Conservation (phyloP, 53 echinoderm and acorn worm genomes). For the Arbacia lixula region DNA sequence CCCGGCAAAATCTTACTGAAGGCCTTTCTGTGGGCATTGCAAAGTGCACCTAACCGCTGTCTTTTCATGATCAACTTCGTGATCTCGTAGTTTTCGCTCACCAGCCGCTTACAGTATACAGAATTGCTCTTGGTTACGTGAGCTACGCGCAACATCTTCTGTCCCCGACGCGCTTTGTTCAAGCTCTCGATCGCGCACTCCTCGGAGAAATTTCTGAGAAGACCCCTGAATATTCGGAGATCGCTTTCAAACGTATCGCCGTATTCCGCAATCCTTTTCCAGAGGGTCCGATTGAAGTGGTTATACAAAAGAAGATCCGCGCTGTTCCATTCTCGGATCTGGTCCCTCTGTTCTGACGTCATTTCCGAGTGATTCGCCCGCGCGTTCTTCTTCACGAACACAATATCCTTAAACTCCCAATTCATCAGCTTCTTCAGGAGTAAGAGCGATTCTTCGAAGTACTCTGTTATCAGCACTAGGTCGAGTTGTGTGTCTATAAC, state of each 20-base stretch:
- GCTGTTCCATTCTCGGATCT: constrained; percentile 73
- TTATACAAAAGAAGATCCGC: constrained; percentile 68
- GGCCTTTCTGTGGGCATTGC: not conserved
- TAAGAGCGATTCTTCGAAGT: constrained; percentile 77
- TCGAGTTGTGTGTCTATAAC: constrained; percentile 65
- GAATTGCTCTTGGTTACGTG: constrained; percentile 17
- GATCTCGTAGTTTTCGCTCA: constrained; percentile 39
- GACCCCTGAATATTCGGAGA: constrained; percentile 5
- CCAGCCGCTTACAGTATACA: constrained; percentile 30
- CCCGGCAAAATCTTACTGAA: not conserved
- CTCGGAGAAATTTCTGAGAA: not conserved
- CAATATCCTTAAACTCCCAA: constrained; percentile 71
- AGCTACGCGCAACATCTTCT: constrained; percentile 24
- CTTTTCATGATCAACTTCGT: constrained; percentile 20
- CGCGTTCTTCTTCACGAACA: constrained; percentile 73
- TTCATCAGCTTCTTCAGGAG: constrained; percentile 73
- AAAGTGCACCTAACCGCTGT: not conserved
- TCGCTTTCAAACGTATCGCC: constrained; percentile 43
- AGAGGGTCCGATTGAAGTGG: constrained; percentile 71
- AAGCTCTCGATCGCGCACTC: not conserved
- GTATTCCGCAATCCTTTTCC: constrained; percentile 62
- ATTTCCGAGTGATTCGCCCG: constrained; percentile 63
- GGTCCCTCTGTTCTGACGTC: constrained; percentile 23
- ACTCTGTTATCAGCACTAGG: constrained; percentile 73
- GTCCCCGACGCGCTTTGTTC: constrained; percentile 13